A percentile compares a stretch with the other conserved stretches of the same genome.
Conservation (phyloP, 2,888 invertebrate genomes). For the Tetranychus piercei region DNA sequence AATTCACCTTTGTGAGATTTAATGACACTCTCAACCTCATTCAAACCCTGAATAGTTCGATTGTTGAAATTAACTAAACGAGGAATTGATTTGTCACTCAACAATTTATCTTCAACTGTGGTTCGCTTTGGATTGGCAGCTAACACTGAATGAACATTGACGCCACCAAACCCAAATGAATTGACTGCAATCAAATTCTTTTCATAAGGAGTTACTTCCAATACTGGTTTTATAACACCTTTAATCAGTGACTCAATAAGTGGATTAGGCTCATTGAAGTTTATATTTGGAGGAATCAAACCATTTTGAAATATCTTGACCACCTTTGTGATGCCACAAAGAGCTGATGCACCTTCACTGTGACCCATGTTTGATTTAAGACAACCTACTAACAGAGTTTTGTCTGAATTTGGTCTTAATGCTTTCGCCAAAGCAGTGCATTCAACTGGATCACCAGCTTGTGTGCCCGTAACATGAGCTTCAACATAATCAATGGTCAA, state of each 20-base stretch:
- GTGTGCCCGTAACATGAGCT: slow-evolving; percentile 53
- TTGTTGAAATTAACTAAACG: slow-evolving; percentile 55
- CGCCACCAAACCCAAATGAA: slow-evolving; percentile 41
- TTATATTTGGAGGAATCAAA: slow-evolving; percentile 37
- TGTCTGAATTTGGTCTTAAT: slow-evolving; percentile 38
- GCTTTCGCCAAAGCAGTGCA: neutral
- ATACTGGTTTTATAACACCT: slow-evolving; percentile 38
- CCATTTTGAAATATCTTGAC: slow-evolving; percentile 36
- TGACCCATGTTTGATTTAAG: slow-evolving; percentile 41
- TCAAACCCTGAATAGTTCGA: slow-evolving; percentile 59
- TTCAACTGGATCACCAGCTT: slow-evolving; percentile 13
- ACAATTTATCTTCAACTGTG: slow-evolving; percentile 43
- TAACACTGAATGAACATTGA: slow-evolving; percentile 31
- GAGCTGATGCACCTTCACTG: slow-evolving; percentile 39
- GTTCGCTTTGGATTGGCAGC: slow-evolving; percentile 25
- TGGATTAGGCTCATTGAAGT: slow-evolving; percentile 36
- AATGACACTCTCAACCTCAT: slow-evolving; percentile 41
- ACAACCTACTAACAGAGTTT: slow-evolving; percentile 40
- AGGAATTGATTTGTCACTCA: neutral
- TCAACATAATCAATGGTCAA: slow-evolving; percentile 37
- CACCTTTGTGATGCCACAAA: slow-evolving; percentile 36
- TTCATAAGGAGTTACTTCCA: slow-evolving; percentile 32
- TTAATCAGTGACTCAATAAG: slow-evolving; percentile 36
- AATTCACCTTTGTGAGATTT: slow-evolving; percentile 36
- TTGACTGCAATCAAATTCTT: slow-evolving; percentile 37